These are phyloP conservation scores for Oikopleura dioica DNA, from an alignment of 23 tunicate species.

Conservation along the genomic window DNA sequence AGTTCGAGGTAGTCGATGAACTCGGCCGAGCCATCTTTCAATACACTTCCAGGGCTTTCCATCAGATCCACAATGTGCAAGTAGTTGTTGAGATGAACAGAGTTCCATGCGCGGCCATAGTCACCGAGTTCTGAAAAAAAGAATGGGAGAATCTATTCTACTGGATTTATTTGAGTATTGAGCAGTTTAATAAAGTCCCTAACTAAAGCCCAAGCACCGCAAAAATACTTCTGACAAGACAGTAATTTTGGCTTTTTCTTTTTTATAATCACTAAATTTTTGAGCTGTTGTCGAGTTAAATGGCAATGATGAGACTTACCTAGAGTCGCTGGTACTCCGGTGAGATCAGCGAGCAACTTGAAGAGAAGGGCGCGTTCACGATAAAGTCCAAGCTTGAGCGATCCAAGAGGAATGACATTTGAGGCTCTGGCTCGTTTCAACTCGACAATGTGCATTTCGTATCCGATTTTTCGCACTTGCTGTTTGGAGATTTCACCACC, in stretches of 20 bases:
- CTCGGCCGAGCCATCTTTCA: too few species aligned
- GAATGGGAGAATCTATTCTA: too few species aligned
- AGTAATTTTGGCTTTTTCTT: too few species aligned
- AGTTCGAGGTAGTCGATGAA: too few species aligned
- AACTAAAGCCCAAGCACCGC: too few species aligned
- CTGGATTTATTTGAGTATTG: too few species aligned
- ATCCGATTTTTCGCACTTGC: background rate
- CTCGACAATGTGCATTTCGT: background rate
- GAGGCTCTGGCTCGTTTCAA: slow-evolving; percentile 4
- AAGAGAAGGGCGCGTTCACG: background rate
- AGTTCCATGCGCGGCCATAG: background rate
- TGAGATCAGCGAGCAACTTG: background rate
- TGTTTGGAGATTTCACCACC: background rate
- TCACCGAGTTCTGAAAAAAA: background rate
- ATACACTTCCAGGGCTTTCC: background rate
- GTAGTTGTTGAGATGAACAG: background rate
- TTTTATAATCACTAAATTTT: too few species aligned
- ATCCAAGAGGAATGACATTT: slow-evolving; percentile 7
- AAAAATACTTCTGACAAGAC: too few species aligned
- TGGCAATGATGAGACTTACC: too few species aligned
- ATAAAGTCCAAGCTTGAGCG: background rate
- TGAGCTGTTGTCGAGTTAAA: too few species aligned
- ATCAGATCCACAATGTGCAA: background rate
- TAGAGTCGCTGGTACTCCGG: background rate
- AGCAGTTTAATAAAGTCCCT: too few species aligned